Evolutionary conservation across 1,140 invertebrate species (phyloP), one percentile per base, ranked within the genome.

Genomic region (Trichonephila clavata): DNA sequence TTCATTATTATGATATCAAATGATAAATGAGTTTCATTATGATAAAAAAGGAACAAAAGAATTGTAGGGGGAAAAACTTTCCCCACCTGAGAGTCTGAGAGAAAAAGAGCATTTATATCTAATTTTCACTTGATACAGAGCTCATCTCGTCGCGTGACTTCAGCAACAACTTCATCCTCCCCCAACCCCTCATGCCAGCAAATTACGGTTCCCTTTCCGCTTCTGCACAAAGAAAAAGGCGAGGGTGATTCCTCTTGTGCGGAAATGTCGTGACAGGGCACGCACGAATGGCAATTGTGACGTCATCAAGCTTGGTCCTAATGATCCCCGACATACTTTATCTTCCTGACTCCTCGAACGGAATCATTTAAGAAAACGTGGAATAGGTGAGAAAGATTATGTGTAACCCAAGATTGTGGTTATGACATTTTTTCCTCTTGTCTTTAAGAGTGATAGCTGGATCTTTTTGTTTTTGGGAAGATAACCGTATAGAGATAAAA

Each of bases 251-350:
- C 68, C 71, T 80, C 71, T 24, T 90, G 39, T 80, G n/a, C 68
- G 71, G 88, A 81, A 77, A 71, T 90, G 50, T 81, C 88, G 68
- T 90, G 88, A 90, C 68, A 60, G 50, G 68, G 59, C 88, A 80
- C 71, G 88, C 88, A 90, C 88, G 88, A 84, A 90, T 71, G 57
- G 24, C 88, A 68, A 90, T 80, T 90, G 88, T 90, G 88, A 90
- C 88, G 88, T 90, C 88, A 90, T 80, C 88, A 80, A 43, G 57
- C 21, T 18, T 90, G 50, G 88, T 89, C 61, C 87, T 89, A 89
- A 89, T 89, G 87, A 71, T 89, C 87, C 50, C 61, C 20, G 16
- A 43, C 39, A 59, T 59, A 57, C 65, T 89, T 71, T 89, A 89
- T 39, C 87, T 71, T 39, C 21, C 24, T 68, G 24, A 20, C 60